Conservation (phyloP, 2,888 invertebrate genomes). For the Malacosoma neustria region DNA sequence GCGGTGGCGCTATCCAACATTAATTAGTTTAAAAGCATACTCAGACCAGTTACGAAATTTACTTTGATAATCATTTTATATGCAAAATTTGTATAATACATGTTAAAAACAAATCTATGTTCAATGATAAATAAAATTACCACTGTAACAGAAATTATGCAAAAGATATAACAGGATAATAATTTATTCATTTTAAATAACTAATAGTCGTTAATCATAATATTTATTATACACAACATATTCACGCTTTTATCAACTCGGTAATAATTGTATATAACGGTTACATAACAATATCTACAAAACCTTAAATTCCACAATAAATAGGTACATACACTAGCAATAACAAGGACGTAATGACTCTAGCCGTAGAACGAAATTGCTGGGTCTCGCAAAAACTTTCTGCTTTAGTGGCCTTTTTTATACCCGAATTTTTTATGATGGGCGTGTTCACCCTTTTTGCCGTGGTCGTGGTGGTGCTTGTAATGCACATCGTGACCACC, state of each 20-base stretch:
- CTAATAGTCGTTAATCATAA: not conserved
- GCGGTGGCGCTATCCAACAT: slow-evolving; percentile 19
- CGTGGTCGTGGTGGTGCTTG: slow-evolving; percentile 82
- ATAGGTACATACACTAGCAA: not conserved
- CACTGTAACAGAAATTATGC: no score
- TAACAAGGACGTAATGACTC: not conserved
- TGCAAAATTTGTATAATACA: not conserved
- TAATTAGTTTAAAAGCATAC: slow-evolving; percentile 27
- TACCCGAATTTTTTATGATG: slow-evolving; percentile 87
- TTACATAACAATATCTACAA: not conserved
- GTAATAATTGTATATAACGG: slow-evolving; percentile 4
- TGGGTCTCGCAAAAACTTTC: not conserved
- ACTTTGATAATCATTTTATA: not conserved
- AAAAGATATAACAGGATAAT: no score
- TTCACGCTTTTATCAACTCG: slow-evolving; percentile 9
- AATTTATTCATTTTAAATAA: not conserved
- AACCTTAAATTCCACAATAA: not conserved
- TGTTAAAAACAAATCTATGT: not conserved
- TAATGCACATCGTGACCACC: slow-evolving; percentile 86
- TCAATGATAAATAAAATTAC: not conserved
- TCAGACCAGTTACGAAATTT: slow-evolving; percentile 9
- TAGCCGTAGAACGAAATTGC: not conserved
- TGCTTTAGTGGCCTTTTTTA: slow-evolving; percentile 63
- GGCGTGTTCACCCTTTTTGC: slow-evolving; percentile 86
- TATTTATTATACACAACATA: not conserved